Conservation (phyloP, 2,797 vertebrate genomes). For the Pogonophryne albipinna region DNA sequence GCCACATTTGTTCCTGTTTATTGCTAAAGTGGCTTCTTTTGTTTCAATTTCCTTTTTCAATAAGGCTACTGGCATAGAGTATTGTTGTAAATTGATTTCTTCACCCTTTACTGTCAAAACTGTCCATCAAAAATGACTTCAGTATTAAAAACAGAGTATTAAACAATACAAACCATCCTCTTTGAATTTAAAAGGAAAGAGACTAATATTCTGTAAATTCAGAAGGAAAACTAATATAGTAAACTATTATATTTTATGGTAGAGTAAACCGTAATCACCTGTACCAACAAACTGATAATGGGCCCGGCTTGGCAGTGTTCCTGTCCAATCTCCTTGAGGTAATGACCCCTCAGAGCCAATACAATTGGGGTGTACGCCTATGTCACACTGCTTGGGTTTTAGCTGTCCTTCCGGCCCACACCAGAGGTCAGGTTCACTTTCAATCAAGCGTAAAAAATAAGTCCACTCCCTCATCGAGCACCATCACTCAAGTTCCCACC, state of each 20-base stretch:
- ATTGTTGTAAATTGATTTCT: slow-evolving; percentile 27
- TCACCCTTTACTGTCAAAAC: slow-evolving; percentile 8
- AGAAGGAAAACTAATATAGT: slow-evolving; percentile 51
- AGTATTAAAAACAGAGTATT: neutral
- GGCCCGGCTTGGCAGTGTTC: slow-evolving; percentile 52
- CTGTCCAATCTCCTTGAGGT: slow-evolving; percentile 64
- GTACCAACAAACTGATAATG: slow-evolving; percentile 63
- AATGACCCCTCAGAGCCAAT: slow-evolving; percentile 68
- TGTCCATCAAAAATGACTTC: slow-evolving; percentile 1
- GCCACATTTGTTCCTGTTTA: slow-evolving; percentile 77
- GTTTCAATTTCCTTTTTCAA: slow-evolving; percentile 37
- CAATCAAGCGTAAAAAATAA: slow-evolving; percentile 74
- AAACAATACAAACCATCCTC: neutral
- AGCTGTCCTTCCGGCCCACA: slow-evolving; percentile 55
- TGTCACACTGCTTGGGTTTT: slow-evolving; percentile 56
- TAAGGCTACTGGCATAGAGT: slow-evolving; percentile 6
- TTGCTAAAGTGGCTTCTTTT: slow-evolving; percentile 48
- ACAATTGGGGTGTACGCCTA: slow-evolving; percentile 63
- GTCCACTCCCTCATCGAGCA: slow-evolving; percentile 55
- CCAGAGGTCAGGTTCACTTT: slow-evolving; percentile 76
- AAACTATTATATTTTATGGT: slow-evolving; percentile 63
- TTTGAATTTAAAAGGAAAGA: slow-evolving; percentile 21
- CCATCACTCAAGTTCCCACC: slow-evolving; percentile 70
- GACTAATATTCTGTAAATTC: slow-evolving; percentile 32
- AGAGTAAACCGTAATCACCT: slow-evolving; percentile 73